A percentile compares a stretch with the other conserved stretches of the same genome.
Evolutionary conservation across 1,140 invertebrate species (phyloP).

Genomic region (Drosophila triauraria): DNA sequence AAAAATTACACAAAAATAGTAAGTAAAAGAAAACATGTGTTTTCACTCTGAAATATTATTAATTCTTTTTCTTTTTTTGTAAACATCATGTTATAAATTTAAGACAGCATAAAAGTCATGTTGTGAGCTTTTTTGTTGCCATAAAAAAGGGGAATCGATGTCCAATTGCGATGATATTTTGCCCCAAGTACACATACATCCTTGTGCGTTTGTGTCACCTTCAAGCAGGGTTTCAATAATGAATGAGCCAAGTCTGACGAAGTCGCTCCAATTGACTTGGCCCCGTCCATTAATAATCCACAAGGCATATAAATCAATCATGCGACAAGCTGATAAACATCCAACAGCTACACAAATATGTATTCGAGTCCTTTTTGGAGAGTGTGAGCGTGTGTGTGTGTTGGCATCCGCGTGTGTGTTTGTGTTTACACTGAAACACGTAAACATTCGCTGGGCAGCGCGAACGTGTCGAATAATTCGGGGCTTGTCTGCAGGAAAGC

Average conservation of each 20-base stretch:
- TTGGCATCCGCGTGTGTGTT: constrained; percentile 23
- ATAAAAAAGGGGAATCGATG: constrained; percentile 16
- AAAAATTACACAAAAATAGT: neutral
- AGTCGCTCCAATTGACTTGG: constrained; percentile 73
- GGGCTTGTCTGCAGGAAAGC: constrained; percentile 43
- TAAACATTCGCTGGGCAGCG: constrained; percentile 47
- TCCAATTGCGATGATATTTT: constrained; percentile 13
- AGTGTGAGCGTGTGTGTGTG: neutral
- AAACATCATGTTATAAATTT: neutral
- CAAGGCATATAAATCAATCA: constrained; percentile 75
- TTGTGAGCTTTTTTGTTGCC: neutral
- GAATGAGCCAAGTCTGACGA: constrained; percentile 48
- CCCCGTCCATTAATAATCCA: constrained; percentile 70
- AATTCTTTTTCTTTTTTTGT: neutral
- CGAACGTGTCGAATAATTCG: constrained; percentile 56
- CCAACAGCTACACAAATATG: constrained; percentile 47
- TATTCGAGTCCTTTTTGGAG: constrained; percentile 13
- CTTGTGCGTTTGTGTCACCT: constrained; percentile 18
- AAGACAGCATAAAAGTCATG: neutral
- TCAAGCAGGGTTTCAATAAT: constrained; percentile 57
- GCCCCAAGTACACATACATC: neutral
- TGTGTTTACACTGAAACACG: constrained; percentile 34
- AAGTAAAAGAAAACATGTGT: no score
- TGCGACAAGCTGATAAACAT: constrained; percentile 79
- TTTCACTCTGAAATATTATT: neutral